These are phyloP conservation scores for Darevskia mixta DNA, from an alignment of 2,797 vertebrate genomes.

Conservation along the genomic window DNA sequence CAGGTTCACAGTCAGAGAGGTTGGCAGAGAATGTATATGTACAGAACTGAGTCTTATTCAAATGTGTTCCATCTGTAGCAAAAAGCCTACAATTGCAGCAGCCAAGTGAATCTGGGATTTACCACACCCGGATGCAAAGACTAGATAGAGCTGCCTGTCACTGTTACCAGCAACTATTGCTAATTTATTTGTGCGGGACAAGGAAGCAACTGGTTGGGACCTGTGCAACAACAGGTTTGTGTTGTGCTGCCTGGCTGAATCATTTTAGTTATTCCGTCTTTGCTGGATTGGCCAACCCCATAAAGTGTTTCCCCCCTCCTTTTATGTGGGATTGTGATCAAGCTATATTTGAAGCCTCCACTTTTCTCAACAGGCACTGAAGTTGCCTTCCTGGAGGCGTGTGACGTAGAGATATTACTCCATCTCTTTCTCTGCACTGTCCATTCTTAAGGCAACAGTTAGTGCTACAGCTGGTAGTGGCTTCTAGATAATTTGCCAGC, in stretches of 20 bases:
- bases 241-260: background rate
- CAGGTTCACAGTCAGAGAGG: too few relatives aligned
- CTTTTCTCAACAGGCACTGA: background rate
- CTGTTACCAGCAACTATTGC: background rate
- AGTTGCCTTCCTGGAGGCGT: conserved; percentile 1
- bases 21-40: too few relatives aligned
- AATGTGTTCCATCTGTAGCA: too few relatives aligned
- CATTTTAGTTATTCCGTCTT: background rate
- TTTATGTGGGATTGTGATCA: background rate
- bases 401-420: conserved; percentile 19
- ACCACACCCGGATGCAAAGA: background rate
- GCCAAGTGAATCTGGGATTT: background rate
- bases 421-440: conserved; percentile 40
- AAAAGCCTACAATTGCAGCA: too few relatives aligned
- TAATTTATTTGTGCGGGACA: background rate
- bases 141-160: background rate
- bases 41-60: too few relatives aligned
- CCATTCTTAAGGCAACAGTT: conserved; percentile 35
- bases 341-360: conserved; percentile 21
- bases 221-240: background rate
- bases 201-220: background rate
- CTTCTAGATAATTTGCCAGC: conserved; percentile 48
- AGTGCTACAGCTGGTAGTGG: conserved; percentile 41
- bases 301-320: background rate
- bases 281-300: background rate